Percentiles rank a stretch among this genome's conserved stretches.
These are phyloP conservation scores for Prunella strophiata DNA, from an alignment of 2,797 vertebrate species.

Conservation along the genomic window DNA sequence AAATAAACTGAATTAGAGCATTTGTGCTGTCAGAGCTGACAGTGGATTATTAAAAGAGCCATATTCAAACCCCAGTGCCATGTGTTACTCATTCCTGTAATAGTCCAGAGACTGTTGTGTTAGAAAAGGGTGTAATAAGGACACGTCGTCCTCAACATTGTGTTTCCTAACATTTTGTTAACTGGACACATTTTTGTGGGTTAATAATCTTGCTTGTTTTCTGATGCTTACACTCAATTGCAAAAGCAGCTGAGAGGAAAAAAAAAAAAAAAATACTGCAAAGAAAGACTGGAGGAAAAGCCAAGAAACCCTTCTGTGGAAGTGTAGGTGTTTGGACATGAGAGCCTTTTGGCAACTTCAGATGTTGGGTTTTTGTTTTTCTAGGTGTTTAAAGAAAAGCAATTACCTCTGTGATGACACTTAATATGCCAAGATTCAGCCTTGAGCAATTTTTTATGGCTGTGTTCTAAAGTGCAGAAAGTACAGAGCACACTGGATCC, in stretches of 20 bases:
- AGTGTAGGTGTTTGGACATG: slow-evolving; percentile 65
- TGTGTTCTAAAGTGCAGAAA: slow-evolving; percentile 72
- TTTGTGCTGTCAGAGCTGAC: background rate
- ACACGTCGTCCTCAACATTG: slow-evolving; percentile 23
- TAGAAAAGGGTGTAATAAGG: slow-evolving; percentile 32
- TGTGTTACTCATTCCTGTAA: slow-evolving; percentile 36
- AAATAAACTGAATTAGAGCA: background rate
- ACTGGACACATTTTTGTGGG: slow-evolving; percentile 60
- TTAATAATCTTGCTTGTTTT: slow-evolving; percentile 45
- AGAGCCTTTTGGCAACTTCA: slow-evolving; percentile 69
- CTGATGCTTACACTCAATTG: slow-evolving; percentile 41
- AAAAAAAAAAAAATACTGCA: background rate
- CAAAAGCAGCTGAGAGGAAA: slow-evolving; percentile 46
- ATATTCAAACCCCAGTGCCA: background rate
- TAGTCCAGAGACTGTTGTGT: background rate
- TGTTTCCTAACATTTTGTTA: slow-evolving; percentile 53
- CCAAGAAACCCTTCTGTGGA: slow-evolving; percentile 49
- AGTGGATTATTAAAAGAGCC: background rate
- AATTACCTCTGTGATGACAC: slow-evolving; percentile 79
- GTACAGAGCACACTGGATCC: slow-evolving; percentile 48
- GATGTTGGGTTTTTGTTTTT: slow-evolving; percentile 37
- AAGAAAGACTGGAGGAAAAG: slow-evolving; percentile 35
- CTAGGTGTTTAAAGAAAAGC: slow-evolving; percentile 72
- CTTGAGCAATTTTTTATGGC: slow-evolving; percentile 77
- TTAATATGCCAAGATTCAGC: slow-evolving; percentile 74